These are phyloP conservation scores for Polypedilum vanderplanki DNA, from an alignment of 1,140 invertebrate species.

Conservation along the genomic window DNA sequence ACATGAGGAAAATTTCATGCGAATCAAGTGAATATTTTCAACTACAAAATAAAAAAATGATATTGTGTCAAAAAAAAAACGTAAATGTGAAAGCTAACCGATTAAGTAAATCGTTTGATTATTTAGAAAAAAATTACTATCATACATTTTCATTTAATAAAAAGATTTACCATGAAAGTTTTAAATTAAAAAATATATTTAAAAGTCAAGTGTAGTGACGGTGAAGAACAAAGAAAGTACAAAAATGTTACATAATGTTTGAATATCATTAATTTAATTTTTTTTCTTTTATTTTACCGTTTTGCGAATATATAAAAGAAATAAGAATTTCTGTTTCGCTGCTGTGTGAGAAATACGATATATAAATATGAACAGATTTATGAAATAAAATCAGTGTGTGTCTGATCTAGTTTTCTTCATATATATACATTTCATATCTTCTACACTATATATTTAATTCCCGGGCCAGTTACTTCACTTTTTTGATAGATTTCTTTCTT, in stretches of 20 bases:
- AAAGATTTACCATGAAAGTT: too few species aligned
- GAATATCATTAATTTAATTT: not conserved
- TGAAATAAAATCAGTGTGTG: conserved; percentile 1
- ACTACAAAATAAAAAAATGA: too few species aligned
- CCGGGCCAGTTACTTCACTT: conserved; percentile 15
- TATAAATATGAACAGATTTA: not conserved
- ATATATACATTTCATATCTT: not conserved
- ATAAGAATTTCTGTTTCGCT: not conserved
- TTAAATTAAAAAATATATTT: not conserved
- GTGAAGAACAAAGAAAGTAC: not conserved
- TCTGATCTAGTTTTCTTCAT: conserved; percentile 2
- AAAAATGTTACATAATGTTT: not conserved
- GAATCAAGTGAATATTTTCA: not conserved
- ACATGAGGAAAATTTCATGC: not conserved
- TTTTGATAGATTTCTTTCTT: conserved; percentile 10
- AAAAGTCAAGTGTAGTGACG: not conserved
- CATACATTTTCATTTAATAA: too few species aligned
- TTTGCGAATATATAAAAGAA: not conserved
- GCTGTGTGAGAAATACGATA: not conserved
- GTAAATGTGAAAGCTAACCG: too few species aligned
- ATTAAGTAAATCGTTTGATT: too few species aligned
- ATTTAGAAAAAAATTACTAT: too few species aligned
- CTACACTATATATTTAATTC: not conserved
- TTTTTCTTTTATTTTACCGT: not conserved
- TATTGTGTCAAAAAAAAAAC: too few species aligned